Base-by-base conservation (phyloP, 1,140 invertebrate genomes). In the Melanaphis sacchari region DNA sequence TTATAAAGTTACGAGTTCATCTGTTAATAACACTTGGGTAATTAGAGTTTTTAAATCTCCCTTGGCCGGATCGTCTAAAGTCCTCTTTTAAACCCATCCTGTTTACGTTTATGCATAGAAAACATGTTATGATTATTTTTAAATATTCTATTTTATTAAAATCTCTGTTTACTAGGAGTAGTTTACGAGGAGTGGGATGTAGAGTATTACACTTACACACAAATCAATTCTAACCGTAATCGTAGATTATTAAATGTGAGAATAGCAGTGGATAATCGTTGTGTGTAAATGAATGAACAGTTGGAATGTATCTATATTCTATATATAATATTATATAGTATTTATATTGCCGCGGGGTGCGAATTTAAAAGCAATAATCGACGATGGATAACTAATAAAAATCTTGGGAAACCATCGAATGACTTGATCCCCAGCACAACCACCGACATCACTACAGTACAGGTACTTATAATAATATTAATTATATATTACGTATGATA, bases 351-450 rank as follows among this genome's bases (percentile, higher is more conserved):
- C 36, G 36, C 38, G 38, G 82, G 82, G 24, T 40, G 22, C 24
- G 40, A 26, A 41, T 84, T 84, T 84, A 84, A 40, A 15, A 84
- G 38, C 22, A 40, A 82, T 38, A 85, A 43, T 85, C 26, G 84
- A 43, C 84, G 41, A 41, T 18, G 84, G 40, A 85, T 38, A 40
- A n/a, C 59, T n/a, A 76, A 84, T 43, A 87, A 40, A 46, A 87
- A n/a, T 49, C 85, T 31, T 87, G 85, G 85, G 85, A 87, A 87
- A 87, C 31, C 21, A 85, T 85, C 84, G 38, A 85, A 41, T 41
- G 85, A 85, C 82, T 43, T 11, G 82, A 85, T 85, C 24, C 22
- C 40, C 54, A 26, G 18, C n/a, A 31, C 66, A 18, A n/a, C 76
- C 18, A 31, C n/a, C 7, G 36, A 36, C 21, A 7, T 76, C 59